Evolutionary conservation across 64 coral and sea anemone species (phyloP), one percentile per base, ranked within the genome.

Genomic region (Montipora sp.): DNA sequence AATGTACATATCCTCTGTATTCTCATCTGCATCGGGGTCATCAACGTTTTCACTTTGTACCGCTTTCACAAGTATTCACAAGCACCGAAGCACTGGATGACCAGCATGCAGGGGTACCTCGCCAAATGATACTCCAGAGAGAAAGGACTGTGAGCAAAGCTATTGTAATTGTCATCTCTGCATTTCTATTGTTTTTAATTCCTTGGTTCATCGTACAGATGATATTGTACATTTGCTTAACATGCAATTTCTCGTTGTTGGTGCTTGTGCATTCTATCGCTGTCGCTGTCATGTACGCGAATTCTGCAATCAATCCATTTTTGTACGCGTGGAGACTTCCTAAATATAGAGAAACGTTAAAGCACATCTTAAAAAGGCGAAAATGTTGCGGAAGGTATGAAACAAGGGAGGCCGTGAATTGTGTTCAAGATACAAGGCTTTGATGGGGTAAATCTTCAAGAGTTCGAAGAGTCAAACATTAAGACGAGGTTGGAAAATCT

Each of bases 241-340:
- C 72, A 22, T 88, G 86, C 22, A 47, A 88, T 44, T 47, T 74
- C 8, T 57, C 8, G 27, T 9, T 22, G 2, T 75, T 88, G n/a
- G 59, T 55, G 55, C 19, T 49, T 8, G 24, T 57, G 48, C 8
- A 58, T 88, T 10, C 47, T 21, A 16, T 76, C 8, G 45, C 71
- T 59, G 5, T 51, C 16, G 20, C 71, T 36, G 12, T 8, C 73
- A 5, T 71, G 9, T 45, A 55, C 36, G 50, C 75, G 14, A 74
- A 51, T 47, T 91, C 78, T 5, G 69, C 65, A 27, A 19, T 36
- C 16, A 91, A 91, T 44, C 79, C 79, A 63, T 24, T 82, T 15
- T 82, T 82, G 53, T 91, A 81, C 48, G 79, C 89, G 24, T 91
- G 78, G 65, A 61, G 89, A 7, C 89, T 91, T 81, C 89, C 89